These are phyloP conservation scores for Sardinella longiceps DNA, from an alignment of 2,797 vertebrate genomes.

Conservation along the genomic window DNA sequence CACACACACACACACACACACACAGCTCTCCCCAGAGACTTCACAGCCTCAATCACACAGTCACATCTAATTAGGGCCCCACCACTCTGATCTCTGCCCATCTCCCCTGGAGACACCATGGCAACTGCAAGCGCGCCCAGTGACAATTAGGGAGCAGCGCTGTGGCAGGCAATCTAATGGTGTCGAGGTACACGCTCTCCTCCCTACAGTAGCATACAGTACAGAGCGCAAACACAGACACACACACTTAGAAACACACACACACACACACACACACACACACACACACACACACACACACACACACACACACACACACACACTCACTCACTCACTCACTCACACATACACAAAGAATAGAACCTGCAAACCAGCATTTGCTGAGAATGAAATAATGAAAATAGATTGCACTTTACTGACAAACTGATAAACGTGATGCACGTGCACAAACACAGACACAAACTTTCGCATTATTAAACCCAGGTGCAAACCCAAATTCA, in stretches of 20 bases:
- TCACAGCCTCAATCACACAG: constrained; percentile 61
- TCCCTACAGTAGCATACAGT: constrained; percentile 19
- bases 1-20: constrained; percentile 29
- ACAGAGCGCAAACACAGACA: background rate
- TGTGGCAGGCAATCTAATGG: constrained; percentile 44
- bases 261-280: background rate
- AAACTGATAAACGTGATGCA: background rate
- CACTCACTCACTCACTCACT: constrained; percentile 12
- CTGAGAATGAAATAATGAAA: background rate
- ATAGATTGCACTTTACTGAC: background rate
- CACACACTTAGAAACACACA: background rate
- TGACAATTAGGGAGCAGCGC: constrained; percentile 57
- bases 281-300: background rate
- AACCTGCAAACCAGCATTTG: background rate
- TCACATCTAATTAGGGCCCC: constrained; percentile 83
- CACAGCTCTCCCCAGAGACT: constrained; percentile 29
- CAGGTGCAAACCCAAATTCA: background rate
- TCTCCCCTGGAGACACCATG: constrained; percentile 93
- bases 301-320: background rate
- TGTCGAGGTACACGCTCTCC: background rate
- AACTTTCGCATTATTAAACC: background rate
- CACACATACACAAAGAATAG: constrained; percentile 12
- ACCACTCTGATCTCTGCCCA: constrained; percentile 61
- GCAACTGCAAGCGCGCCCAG: constrained; percentile 82
- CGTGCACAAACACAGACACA: background rate